Percentiles rank a stretch among this genome's conserved stretches.
Evolutionary conservation across 2,797 vertebrate species (phyloP).

Genomic region (Rachycentron canadum): DNA sequence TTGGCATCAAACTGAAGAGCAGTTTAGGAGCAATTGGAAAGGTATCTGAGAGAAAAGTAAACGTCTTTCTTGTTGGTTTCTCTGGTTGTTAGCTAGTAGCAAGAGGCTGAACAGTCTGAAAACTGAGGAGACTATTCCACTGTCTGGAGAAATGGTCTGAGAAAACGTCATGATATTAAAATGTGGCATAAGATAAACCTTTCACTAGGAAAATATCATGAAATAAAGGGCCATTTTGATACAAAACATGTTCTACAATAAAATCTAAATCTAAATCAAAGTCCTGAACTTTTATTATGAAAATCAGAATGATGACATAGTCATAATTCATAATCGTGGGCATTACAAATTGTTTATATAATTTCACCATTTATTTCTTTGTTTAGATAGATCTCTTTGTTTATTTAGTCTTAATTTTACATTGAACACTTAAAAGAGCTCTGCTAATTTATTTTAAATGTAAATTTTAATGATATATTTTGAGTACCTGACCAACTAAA

Average conservation of each 20-base stretch:
- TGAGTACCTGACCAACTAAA: background rate
- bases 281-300: background rate
- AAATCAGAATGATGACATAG: background rate
- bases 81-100: too few relatives aligned
- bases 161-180: background rate
- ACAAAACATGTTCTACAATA: background rate
- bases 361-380: background rate
- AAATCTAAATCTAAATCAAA: background rate
- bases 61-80: background rate
- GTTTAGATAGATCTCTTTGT: background rate
- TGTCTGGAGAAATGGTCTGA: background rate
- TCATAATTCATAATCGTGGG: background rate
- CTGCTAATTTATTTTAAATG: slow-evolving; percentile 2
- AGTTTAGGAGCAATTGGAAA: background rate
- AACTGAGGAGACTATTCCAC: background rate
- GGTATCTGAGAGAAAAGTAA: background rate
- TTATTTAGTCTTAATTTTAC: background rate
- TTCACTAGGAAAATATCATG: background rate
- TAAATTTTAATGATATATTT: slow-evolving; percentile 16
- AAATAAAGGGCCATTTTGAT: background rate
- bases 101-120: background rate
- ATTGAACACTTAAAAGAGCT: background rate
- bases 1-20: background rate
- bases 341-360: background rate
- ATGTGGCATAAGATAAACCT: background rate